Base-by-base conservation (phyloP, 1,140 invertebrate species). In the Pteromalus puparum region DNA sequence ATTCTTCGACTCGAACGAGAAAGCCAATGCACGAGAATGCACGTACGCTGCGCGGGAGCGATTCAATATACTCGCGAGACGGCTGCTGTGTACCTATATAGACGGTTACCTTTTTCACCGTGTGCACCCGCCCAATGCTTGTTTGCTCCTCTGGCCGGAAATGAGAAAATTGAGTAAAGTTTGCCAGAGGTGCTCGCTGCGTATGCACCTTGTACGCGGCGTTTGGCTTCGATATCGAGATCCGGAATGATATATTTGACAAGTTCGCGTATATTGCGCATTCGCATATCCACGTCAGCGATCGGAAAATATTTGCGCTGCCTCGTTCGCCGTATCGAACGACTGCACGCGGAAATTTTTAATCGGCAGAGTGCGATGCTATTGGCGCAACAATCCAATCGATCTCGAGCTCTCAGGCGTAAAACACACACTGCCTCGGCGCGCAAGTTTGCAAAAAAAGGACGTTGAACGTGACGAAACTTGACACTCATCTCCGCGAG, bases 1-100 rank as follows among this genome's bases (percentile, higher is more conserved):
- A 70, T 28, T 70, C 67, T 70, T 70, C 67, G 67, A 70, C 26
- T 70, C 67, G 67, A 70, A 30, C 67, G 67, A 15, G 67, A 70
- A 18, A 26, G 67, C 67, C 65, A 68, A 26, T 24, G 65, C 7
- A 24, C 7, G 65, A 68, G 65, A 26, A 68, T 68, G 24, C 65
- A 68, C 65, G 65, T 68, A 68, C 65, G 6, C 30, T 26, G 30
- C 70, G 21, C 73, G 0, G 73, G 24, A 73, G 34, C 30, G 18
- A 38, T 73, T 73, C 18, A 73, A 34, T 73, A 73, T 73, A 73
- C 72, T 13, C 26, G 53, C 21, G 53, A 61, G 53, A 61, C 53
- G 18, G 53, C 18, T 61, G 21, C 21, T 18, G 18, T 61, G 6
- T 7, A n/a, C 18, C 21, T n/a, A n/a, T 9, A 21, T n/a, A 61